Percentiles rank a stretch among this genome's conserved stretches.
These are phyloP conservation scores for Gymnodraco acuticeps DNA, from an alignment of 2,797 vertebrate genomes.

Conservation along the genomic window DNA sequence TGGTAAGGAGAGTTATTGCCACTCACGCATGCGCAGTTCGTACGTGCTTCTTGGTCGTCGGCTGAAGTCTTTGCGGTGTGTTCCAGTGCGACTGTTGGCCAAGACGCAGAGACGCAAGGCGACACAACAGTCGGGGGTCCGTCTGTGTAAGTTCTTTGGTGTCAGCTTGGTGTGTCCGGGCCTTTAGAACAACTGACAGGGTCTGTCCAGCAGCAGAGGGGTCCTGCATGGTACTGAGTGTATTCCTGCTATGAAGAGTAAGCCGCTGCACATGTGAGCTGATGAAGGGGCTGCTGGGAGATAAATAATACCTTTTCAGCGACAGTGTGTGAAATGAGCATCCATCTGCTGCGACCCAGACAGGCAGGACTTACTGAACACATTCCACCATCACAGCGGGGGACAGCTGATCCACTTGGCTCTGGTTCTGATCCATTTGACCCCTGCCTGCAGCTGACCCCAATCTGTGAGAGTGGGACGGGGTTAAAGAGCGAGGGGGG, in stretches of 20 bases:
- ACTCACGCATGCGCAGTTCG: no score
- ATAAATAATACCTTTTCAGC: slow-evolving; percentile 66
- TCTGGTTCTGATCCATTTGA: slow-evolving; percentile 67
- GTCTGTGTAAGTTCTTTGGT: no score
- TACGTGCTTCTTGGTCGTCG: no score
- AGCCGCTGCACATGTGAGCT: slow-evolving; percentile 50
- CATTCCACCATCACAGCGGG: slow-evolving; percentile 59
- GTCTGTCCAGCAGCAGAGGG: not conserved
- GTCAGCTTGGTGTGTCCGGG: no score
- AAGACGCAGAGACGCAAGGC: no score
- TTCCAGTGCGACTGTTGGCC: no score
- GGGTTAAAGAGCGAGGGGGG: slow-evolving; percentile 26
- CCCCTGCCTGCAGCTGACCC: slow-evolving; percentile 62
- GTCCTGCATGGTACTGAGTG: slow-evolving; percentile 19
- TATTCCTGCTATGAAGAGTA: slow-evolving; percentile 44
- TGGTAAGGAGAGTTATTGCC: no score
- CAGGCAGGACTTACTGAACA: slow-evolving; percentile 55
- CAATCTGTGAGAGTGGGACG: slow-evolving; percentile 49
- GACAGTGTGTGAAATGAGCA: slow-evolving; percentile 61
- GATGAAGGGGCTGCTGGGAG: slow-evolving; percentile 35
- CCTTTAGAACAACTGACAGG: not conserved
- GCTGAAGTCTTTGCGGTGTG: no score
- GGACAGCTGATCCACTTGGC: slow-evolving; percentile 69
- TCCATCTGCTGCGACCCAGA: slow-evolving; percentile 59
- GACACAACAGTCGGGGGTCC: no score